Percentiles rank a stretch among this genome's conserved stretches.
Evolutionary conservation across 2,888 invertebrate species (phyloP).

Genomic region (Napeogenes inachia): DNA sequence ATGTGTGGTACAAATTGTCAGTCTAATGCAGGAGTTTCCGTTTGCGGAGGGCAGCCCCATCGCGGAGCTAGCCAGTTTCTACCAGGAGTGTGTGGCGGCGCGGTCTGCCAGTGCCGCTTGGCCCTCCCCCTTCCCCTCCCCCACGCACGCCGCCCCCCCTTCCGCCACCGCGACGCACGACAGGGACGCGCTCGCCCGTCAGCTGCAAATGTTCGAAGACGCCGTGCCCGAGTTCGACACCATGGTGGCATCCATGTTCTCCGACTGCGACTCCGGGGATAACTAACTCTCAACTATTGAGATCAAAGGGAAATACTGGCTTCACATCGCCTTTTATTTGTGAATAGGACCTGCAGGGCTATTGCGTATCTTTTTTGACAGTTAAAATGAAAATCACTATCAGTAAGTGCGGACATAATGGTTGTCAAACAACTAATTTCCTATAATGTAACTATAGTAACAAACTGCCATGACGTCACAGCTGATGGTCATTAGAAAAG

Average conservation of each 20-base stretch:
- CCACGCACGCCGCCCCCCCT: constrained; percentile 68
- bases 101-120: constrained; percentile 57
- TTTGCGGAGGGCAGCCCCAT: constrained; percentile 85
- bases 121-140: constrained; percentile 43
- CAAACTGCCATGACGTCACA: too few relatives aligned
- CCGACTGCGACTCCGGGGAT: constrained; percentile 54
- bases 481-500: too few relatives aligned
- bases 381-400: too few relatives aligned
- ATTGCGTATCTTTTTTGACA: too few relatives aligned
- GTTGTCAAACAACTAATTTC: too few relatives aligned
- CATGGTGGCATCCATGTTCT: constrained; percentile 83
- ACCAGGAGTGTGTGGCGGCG: constrained; percentile 87
- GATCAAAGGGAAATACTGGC: too few relatives aligned
- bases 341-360: too few relatives aligned
- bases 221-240: constrained; percentile 86
- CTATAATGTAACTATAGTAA: too few relatives aligned
- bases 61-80: constrained; percentile 86
- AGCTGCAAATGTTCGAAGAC: constrained; percentile 85
- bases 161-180: constrained; percentile 67
- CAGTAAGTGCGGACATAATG: too few relatives aligned
- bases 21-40: constrained; percentile 82
- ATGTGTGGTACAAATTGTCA: too few relatives aligned
- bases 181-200: constrained; percentile 79
- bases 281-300: not conserved
- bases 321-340: too few relatives aligned